These are phyloP conservation scores for Rhodophaea formosa DNA, from an alignment of 2,888 invertebrate genomes.

Conservation along the genomic window DNA sequence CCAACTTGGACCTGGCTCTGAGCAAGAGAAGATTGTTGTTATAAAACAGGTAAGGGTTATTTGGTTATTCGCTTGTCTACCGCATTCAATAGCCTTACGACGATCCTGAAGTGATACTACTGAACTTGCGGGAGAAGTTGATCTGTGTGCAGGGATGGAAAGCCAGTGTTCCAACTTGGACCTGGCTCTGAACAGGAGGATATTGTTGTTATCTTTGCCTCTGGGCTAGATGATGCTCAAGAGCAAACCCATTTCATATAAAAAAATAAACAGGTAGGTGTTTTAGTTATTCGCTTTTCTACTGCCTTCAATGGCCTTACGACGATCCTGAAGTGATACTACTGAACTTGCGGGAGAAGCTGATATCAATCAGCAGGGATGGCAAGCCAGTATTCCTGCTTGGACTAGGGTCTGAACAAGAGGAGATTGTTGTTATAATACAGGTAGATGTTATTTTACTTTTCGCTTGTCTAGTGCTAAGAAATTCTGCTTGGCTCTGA, in stretches of 20 bases:
- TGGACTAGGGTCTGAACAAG: constrained; percentile 45
- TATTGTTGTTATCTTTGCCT: constrained; percentile 32
- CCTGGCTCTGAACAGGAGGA: constrained; percentile 43
- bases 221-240: too few relatives aligned
- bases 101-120: too few relatives aligned
- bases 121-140: constrained; percentile 54
- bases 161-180: constrained; percentile 58
- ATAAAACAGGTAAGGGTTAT: constrained; percentile 35
- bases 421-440: constrained; percentile 37
- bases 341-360: constrained; percentile 55
- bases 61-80: not conserved
- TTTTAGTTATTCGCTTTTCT: not conserved
- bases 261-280: constrained; percentile 38
- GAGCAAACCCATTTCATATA: too few relatives aligned
- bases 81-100: too few relatives aligned
- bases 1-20: constrained; percentile 51
- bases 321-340: constrained; percentile 53
- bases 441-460: constrained; percentile 30
- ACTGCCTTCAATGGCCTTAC: too few relatives aligned
- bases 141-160: constrained; percentile 48
- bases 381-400: constrained; percentile 58
- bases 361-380: constrained; percentile 49
- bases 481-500: too few relatives aligned
- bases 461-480: too few relatives aligned
- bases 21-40: constrained; percentile 38